Base-by-base conservation (phyloP, 2,113 vertebrate genomes). In the Passer domesticus region DNA sequence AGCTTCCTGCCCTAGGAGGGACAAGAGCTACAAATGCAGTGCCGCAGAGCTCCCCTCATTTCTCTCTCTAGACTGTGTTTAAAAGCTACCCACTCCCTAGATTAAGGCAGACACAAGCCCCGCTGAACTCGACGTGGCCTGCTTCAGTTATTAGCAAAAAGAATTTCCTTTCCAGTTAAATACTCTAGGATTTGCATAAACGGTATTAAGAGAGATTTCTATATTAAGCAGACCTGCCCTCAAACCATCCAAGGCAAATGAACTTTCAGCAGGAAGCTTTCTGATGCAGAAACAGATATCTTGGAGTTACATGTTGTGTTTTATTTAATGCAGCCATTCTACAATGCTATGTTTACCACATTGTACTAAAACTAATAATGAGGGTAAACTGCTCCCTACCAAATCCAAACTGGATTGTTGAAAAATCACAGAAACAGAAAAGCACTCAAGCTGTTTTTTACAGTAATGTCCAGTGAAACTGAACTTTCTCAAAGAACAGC, bases 1-100 rank as follows among this genome's bases (percentile, higher is more conserved):
- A 97, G 98, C 97, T 98, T 99, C 99, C 98, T 98, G 98, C 98
- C 98, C 98, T 97, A 97, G 98, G 96, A 97, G 98, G 98, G 96
- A 97, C 97, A 96, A 96, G 95, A 96, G 93, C 95, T 94, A 70
- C 84, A 91, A 84, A 87, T 70, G 94, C 92, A 79, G 83, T 2
- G 75, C 95, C 1, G 60, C 95, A 67, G 91, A 96, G 68, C 86
- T 95, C 91, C 95, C 97, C 89, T 97, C 95, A 94, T 97, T 97
- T 97, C 96, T 96, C 95, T 96, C 96, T 94, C 75, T 13, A 92
- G 82, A 80, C 93, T 87, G 69, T 55, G 92, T 96, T 97, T 96
- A 95, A 97, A 97, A 97, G 92, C 87, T 95, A 83, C 95, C 80
- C 94, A 93, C 92, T 96, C 95, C 87, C 79, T 92, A 97, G 93